Evolutionary conservation across 2,113 vertebrate genomes (phyloP).

Genomic region (Delphinus delphis): DNA sequence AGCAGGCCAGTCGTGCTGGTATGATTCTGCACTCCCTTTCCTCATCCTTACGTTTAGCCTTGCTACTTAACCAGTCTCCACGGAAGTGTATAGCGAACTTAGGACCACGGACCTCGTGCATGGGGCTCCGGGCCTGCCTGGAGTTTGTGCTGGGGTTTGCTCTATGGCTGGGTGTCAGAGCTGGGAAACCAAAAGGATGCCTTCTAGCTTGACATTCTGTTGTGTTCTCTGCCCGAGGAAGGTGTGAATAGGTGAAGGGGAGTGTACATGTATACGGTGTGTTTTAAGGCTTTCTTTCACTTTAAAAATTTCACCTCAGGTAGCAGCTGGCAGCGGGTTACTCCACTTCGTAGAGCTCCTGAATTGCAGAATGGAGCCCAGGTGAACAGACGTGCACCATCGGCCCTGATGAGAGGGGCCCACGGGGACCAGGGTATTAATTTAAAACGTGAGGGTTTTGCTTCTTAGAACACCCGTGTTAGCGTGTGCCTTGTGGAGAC

Average conservation of each 20-base stretch:
- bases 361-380: neutral
- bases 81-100: neutral
- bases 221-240: neutral
- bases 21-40: neutral
- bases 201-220: neutral
- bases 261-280: neutral
- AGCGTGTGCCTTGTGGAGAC: neutral
- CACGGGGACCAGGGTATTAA: neutral
- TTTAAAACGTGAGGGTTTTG: neutral
- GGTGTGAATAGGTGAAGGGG: constrained; percentile 16
- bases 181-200: neutral
- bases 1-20: neutral
- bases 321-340: neutral
- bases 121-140: neutral
- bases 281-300: constrained; percentile 31
- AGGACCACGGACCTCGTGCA: neutral
- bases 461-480: neutral
- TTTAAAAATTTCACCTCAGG: neutral
- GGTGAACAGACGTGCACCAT: neutral
- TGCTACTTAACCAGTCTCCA: neutral
- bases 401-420: neutral
- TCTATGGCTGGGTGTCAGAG: neutral
- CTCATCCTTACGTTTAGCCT: neutral
- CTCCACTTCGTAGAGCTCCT: neutral
- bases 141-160: neutral